These are phyloP conservation scores for Cantharis flavilabris DNA, from an alignment of 2,888 invertebrate species.

Conservation along the genomic window DNA sequence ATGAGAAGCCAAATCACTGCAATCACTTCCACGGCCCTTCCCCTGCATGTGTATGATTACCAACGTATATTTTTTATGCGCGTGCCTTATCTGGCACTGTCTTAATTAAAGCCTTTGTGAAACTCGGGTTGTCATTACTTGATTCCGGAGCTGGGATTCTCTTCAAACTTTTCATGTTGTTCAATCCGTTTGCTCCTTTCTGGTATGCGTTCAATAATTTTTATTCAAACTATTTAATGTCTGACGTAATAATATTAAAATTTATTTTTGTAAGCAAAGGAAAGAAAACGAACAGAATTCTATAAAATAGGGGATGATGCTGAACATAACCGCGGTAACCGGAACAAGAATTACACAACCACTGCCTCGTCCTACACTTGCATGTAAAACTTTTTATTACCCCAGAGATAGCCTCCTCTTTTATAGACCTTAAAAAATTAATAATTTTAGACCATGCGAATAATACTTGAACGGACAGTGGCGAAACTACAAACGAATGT, in stretches of 20 bases:
- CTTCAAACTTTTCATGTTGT: constrained; percentile 22
- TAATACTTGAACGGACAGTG: too few species aligned
- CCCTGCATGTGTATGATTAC: constrained; percentile 41
- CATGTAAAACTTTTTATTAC: constrained; percentile 41
- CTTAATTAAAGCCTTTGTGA: constrained; percentile 45
- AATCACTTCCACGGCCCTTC: constrained; percentile 29
- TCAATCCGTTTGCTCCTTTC: constrained; percentile 35
- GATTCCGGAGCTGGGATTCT: constrained; percentile 35
- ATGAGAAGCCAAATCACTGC: constrained; percentile 39
- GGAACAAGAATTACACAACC: constrained; percentile 46
- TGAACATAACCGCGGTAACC: constrained; percentile 42
- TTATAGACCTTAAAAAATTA: background rate
- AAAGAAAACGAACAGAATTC: constrained; percentile 9
- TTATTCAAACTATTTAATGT: constrained; percentile 24
- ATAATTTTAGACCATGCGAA: background rate
- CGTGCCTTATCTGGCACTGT: constrained; percentile 45
- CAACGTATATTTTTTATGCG: constrained; percentile 40
- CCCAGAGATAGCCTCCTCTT: constrained; percentile 34
- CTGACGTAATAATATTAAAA: background rate
- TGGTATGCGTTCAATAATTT: constrained; percentile 34
- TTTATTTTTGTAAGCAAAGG: background rate
- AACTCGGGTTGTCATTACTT: constrained; percentile 40
- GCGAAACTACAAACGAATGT: background rate
- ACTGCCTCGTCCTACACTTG: constrained; percentile 37
- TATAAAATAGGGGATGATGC: constrained; percentile 38